Evolutionary conservation across 2,888 invertebrate genomes (phyloP).

Genomic region (Leucophora obtusa): DNA sequence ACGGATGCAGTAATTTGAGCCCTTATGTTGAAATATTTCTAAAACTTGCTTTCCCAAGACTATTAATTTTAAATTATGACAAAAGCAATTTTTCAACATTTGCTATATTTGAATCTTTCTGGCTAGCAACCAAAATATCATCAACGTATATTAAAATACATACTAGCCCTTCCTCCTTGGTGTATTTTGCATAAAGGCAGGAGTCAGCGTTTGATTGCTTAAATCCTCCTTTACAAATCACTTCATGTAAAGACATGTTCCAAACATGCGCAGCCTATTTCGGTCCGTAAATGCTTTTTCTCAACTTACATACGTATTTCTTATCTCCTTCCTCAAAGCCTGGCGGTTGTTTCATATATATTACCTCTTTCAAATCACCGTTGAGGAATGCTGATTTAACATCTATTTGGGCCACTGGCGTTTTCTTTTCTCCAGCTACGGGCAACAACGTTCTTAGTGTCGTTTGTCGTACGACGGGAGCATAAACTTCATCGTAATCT

Average conservation of each 20-base stretch:
- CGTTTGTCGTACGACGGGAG: constrained; percentile 13
- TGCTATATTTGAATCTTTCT: neutral
- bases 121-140: constrained; percentile 8
- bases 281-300: too few relatives aligned
- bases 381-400: constrained; percentile 27
- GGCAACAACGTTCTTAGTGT: constrained; percentile 19
- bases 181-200: constrained; percentile 21
- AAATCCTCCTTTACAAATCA: constrained; percentile 2
- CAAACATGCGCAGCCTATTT: constrained; percentile 22
- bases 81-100: constrained; percentile 10
- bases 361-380: constrained; percentile 6
- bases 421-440: too few relatives aligned
- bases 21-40: constrained; percentile 18
- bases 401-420: too few relatives aligned
- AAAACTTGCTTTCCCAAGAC: neutral
- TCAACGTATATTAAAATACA: constrained; percentile 17
- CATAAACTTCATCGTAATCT: constrained; percentile 18
- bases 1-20: constrained; percentile 16
- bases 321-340: constrained; percentile 29
- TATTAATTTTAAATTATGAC: constrained; percentile 6
- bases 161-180: constrained; percentile 21
- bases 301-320: constrained; percentile 6
- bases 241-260: constrained; percentile 10
- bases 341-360: constrained; percentile 22
- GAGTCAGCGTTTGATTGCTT: too few relatives aligned